Evolutionary conservation across 2,113 vertebrate genomes (phyloP).

Genomic region (Abramis brama): DNA sequence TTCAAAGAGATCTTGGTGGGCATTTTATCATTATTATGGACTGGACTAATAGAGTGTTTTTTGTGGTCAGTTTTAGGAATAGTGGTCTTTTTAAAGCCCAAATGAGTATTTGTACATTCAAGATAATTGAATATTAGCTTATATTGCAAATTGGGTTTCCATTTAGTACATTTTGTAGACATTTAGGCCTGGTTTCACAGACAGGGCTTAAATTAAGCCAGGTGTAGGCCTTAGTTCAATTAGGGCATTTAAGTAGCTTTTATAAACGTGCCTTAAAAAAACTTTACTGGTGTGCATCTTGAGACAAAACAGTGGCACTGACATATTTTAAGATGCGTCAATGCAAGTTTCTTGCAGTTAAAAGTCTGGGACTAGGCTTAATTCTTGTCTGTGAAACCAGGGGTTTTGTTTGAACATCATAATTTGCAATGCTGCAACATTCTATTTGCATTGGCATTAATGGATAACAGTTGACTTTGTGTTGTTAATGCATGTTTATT

Average conservation of each 20-base stretch:
- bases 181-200: not conserved
- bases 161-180: not conserved
- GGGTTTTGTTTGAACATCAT: not conserved
- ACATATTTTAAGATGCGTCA: no score
- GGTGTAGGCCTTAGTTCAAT: no score
- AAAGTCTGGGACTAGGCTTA: no score
- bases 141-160: not conserved
- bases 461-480: not conserved
- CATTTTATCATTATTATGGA: conserved; percentile 57
- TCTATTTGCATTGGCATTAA: not conserved
- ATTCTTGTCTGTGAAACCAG: no score
- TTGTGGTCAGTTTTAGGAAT: conserved; percentile 12
- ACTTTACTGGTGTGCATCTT: no score
- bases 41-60: conserved; percentile 30
- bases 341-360: no score
- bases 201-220: no score
- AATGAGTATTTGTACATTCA: not conserved
- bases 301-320: no score
- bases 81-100: not conserved
- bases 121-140: not conserved
- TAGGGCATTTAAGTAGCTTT: no score
- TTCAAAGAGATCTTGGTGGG: conserved; percentile 46
- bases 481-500: conserved; percentile 6
- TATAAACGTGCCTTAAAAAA: no score
- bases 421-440: not conserved